Base-by-base conservation (phyloP, 2,113 vertebrate genomes). In the Chaetura pelagica region DNA sequence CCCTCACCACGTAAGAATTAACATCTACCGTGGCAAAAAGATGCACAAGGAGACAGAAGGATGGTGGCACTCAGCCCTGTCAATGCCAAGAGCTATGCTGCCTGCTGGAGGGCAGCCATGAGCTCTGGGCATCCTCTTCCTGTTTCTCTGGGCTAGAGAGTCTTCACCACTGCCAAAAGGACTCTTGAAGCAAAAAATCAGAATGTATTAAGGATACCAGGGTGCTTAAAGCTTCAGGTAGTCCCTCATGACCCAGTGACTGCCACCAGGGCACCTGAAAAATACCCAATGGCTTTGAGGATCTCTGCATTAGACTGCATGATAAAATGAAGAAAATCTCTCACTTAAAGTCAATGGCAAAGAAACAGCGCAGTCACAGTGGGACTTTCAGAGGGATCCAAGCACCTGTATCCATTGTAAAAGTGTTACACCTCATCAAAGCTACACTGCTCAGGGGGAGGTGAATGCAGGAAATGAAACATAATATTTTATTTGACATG, bases 401-500 rank as follows among this genome's bases (percentile, higher is more conserved):
- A 88, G 94, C 61, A 71, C 54, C 54, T 57, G 62, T 86, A 90
- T 20, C 3, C 6, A 75, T 54, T 89, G 57, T 57, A 86, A 38
- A 79, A 86, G 24, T 16, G 40, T 72, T 95, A 62, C 5, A 89
- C 73, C 95, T 88, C 82, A 92, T 96, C 90, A 93, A 88, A 96
- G 61, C 88, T 64, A 29, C 15, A 69, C 83, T 87, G 69, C 91
- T 91, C 75, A 55, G 85, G 88, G 92, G 92, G 87, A 71, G 93
- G 75, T 3, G 18, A 95, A 85, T 2, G 40, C 85, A 93, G 94
- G 90, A 96, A 96, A 95, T 96, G 94, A 97, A 97, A 96, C 78
- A 75, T 91, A 76, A 51, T 86, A 87, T 94, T 96, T 97, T 87
- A 96, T 95, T 93, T 96, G 94, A 96, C 94, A 80, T 34, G 63